A percentile compares a stretch with the other conserved stretches of the same genome.
Evolutionary conservation across 1,140 invertebrate genomes (phyloP).

Genomic region (Heliothis subflexa): DNA sequence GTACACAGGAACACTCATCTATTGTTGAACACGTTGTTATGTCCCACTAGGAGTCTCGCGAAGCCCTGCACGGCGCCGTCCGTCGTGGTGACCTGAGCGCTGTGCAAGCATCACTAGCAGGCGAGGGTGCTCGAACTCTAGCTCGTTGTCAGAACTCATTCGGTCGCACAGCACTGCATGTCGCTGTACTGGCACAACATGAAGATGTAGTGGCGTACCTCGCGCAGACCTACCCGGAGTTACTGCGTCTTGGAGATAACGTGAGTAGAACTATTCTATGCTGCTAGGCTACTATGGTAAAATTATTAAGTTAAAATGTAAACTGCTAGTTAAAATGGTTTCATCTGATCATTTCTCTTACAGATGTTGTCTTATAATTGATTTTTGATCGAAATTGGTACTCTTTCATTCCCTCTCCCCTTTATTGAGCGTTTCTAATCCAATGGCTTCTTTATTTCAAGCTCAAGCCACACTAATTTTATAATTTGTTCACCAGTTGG

Average conservation of each 20-base stretch:
- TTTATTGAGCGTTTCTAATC: too few relatives aligned
- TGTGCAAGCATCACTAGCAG: slow-evolving; percentile 88
- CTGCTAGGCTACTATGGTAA: too few relatives aligned
- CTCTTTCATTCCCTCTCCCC: too few relatives aligned
- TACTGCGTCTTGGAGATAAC: slow-evolving; percentile 93
- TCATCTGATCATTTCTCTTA: too few relatives aligned
- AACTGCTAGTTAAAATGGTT: too few relatives aligned
- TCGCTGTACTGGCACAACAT: slow-evolving; percentile 93
- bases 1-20: too few relatives aligned
- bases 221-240: slow-evolving; percentile 90
- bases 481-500: slow-evolving; percentile 87
- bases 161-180: slow-evolving; percentile 90
- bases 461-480: neutral
- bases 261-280: slow-evolving; percentile 86
- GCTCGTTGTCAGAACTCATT: slow-evolving; percentile 91
- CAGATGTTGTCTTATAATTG: too few relatives aligned
- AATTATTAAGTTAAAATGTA: too few relatives aligned
- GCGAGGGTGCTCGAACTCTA: slow-evolving; percentile 88
- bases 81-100: slow-evolving; percentile 88
- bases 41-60: slow-evolving; percentile 88
- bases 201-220: slow-evolving; percentile 92
- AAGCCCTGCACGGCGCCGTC: slow-evolving; percentile 92
- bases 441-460: too few relatives aligned
- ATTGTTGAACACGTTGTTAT: too few relatives aligned
- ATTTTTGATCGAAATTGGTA: too few relatives aligned